Percentiles rank a stretch among this genome's conserved stretches.
These are phyloP conservation scores for Himalopsyche japonica DNA, from an alignment of 2,888 invertebrate genomes.

Conservation along the genomic window DNA sequence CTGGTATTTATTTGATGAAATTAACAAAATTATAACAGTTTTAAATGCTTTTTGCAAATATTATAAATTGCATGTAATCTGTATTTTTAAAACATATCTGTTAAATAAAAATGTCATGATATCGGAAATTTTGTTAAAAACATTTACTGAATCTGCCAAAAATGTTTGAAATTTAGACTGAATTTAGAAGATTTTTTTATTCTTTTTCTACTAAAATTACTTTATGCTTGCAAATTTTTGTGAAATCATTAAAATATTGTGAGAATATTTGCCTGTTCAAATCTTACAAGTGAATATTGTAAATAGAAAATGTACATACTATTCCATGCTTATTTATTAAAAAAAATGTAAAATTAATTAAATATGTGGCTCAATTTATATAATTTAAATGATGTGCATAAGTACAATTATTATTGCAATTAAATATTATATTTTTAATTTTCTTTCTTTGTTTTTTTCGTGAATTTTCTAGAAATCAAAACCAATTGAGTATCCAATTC, in stretches of 20 bases:
- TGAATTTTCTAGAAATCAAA: not conserved
- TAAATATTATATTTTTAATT: not conserved
- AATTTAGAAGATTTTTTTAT: not conserved
- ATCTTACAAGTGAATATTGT: not conserved
- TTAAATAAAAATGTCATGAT: not conserved
- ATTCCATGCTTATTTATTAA: not conserved
- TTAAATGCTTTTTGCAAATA: not conserved
- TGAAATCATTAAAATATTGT: not conserved
- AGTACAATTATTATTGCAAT: not conserved
- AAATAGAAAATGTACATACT: not conserved
- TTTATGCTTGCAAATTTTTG: not conserved
- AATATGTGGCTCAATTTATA: not conserved
- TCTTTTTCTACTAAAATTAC: not conserved
- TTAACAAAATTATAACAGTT: not conserved
- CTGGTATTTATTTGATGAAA: not conserved
- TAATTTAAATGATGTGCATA: not conserved
- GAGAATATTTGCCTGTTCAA: not conserved
- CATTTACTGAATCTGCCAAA: not conserved
- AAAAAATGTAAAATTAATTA: not conserved
- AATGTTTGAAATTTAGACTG: not conserved
- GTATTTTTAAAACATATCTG: not conserved
- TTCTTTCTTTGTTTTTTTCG: not conserved
- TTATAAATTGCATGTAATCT: not conserved
- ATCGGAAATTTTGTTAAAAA: too few relatives aligned
- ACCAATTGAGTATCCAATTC: too few relatives aligned